Conservation (phyloP, 2,797 vertebrate species). For the Parambassis ranga region DNA sequence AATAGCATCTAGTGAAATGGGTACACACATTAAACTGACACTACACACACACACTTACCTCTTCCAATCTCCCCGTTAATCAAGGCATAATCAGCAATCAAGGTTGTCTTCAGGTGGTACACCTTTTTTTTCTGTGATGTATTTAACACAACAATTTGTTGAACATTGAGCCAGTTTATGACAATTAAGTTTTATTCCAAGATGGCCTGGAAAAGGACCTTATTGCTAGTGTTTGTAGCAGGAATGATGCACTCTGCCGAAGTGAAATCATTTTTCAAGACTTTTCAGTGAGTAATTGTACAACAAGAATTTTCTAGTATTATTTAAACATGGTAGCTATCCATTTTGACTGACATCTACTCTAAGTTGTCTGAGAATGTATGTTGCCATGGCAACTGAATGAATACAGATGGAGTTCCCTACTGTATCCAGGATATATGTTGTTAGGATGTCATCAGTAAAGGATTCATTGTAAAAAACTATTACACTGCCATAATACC, state of each 20-base stretch:
- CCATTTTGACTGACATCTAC: conserved; percentile 12
- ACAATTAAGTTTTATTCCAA: neutral
- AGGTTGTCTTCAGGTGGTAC: conserved; percentile 52
- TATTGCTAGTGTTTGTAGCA: neutral
- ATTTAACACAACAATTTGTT: conserved; percentile 47
- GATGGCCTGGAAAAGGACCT: neutral
- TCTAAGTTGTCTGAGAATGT: conserved; percentile 9
- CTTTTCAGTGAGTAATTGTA: neutral
- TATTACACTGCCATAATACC: too few relatives aligned
- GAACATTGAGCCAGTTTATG: conserved; percentile 18
- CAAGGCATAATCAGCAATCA: conserved; percentile 72
- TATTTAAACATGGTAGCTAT: neutral
- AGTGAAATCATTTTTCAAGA: neutral
- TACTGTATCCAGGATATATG: neutral
- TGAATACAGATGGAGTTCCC: neutral
- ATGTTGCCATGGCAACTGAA: conserved; percentile 31
- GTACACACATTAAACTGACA: conserved; percentile 27
- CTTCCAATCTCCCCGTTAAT: conserved; percentile 42
- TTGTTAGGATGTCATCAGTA: neutral
- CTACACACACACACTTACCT: conserved; percentile 4
- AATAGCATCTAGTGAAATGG: conserved; percentile 41
- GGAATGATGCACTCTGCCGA: neutral
- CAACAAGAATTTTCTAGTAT: neutral
- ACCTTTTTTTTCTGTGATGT: conserved; percentile 37
- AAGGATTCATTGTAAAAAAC: neutral